Base-by-base conservation (phyloP, 2,113 vertebrate species). In the Lasiurus borealis region DNA sequence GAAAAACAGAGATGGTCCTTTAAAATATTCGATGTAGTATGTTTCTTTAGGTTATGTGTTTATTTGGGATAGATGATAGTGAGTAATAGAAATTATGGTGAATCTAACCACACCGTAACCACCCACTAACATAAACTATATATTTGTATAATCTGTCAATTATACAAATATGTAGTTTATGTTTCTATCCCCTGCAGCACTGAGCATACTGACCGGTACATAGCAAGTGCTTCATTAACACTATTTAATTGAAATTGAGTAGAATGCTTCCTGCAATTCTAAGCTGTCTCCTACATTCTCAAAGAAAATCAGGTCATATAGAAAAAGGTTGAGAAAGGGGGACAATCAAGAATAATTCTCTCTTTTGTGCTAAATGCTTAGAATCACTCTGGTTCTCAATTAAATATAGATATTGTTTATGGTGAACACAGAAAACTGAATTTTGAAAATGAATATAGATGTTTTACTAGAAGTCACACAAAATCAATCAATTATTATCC, bases 391-490 rank as follows among this genome's bases (percentile, higher is more conserved):
- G 19, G 7, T 87, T 93, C 88, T 92, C 57, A 87, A 4, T 89
- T 72, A 68, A 85, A 59, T 19, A 88, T 87, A 83, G 34, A 4
- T 62, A 50, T 64, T 68, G 2, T 19, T 94, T 71, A 87, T 71
- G 19, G 11, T 83, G 27, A 90, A 3, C 16, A 8, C 6, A 93
- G 31, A 76, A 91, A 86, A 18, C 2, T 27, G 64, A 88, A 71
- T 69, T 80, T 94, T 80, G 40, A 94, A 23, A 27, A 6, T 75
- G 15, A 89, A 72, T 68, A 18, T 19, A 68, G 68, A 72, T 72
- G 16, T 46, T n/a, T 89, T 29, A 72, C 71, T 27, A 44, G 72
- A 94, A 92, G 77, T 62, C 48, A 97, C 25, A 50, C 19, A 90
- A 93, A 84, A 81, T 77, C 68, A 46, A 57, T 87, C 14, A 40